Evolutionary conservation across 2,797 vertebrate species (phyloP).

Genomic region (Pseudochirops cupreus): DNA sequence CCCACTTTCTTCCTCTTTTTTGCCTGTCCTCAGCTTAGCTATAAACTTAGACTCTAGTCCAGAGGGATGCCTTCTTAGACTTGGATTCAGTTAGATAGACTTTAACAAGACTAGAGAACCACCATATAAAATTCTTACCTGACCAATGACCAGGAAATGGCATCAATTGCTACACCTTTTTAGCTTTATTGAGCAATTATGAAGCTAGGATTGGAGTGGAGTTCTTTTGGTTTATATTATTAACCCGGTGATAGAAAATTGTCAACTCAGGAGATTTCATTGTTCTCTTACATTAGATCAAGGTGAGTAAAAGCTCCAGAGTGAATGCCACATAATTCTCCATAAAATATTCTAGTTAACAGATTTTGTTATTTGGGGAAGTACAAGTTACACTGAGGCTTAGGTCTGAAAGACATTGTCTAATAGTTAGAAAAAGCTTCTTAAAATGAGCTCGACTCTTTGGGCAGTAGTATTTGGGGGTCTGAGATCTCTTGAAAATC

Average conservation of each 20-base stretch:
- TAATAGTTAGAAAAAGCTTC: conserved; percentile 45
- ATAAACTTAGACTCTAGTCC: background rate
- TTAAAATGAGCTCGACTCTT: conserved; percentile 53
- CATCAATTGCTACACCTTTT: conserved; percentile 39
- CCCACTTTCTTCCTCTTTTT: conserved; percentile 19
- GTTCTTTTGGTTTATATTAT: background rate
- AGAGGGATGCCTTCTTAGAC: background rate
- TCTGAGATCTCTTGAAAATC: conserved; percentile 32
- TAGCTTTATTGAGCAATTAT: background rate
- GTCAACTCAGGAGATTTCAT: background rate
- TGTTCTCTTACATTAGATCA: conserved; percentile 11
- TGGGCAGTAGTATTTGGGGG: background rate
- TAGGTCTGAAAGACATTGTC: conserved; percentile 51
- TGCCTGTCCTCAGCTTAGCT: conserved; percentile 59
- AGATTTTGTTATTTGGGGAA: background rate
- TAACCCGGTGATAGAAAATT: conserved; percentile 4
- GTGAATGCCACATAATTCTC: background rate
- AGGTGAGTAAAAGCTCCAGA: background rate
- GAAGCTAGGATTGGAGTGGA: background rate
- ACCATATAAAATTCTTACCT: background rate
- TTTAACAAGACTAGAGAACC: background rate
- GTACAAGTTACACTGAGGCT: background rate
- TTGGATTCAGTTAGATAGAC: background rate
- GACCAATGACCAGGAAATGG: conserved; percentile 21
- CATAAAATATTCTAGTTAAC: conserved; percentile 21